Evolutionary conservation across 2,888 invertebrate species (phyloP), one percentile per base, ranked within the genome.

Genomic region (Lymantria dispar): DNA sequence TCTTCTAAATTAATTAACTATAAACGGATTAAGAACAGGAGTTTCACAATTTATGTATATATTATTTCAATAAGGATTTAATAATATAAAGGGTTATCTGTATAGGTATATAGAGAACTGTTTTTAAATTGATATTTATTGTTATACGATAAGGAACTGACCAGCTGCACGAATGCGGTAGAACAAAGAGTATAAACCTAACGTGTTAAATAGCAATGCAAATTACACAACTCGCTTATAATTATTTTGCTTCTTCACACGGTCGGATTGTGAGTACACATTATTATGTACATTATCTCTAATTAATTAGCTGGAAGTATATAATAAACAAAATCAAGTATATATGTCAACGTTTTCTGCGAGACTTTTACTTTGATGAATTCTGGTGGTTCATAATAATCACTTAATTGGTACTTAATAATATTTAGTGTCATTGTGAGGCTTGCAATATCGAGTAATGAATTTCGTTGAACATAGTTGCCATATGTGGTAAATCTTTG

Each of bases 151-250:
- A 91, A 88, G 78, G 70, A 74, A 72, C 77, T 50, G 48, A 79
- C 89, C 89, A 89, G 88, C 88, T 90, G 89, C 83, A 70, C 78
- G 76, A 72, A 58, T 63, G 76, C 76, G 71, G 77, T 66, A 64
- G 78, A 85, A 89, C 89, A 90, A 89, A 89, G 88, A 80, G 64
- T 80, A 79, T 81, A 81, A 84, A 74, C 72, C 81, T 74, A 71
- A 78, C 80, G 66, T 66, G 74, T 84, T 71, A 73, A 78, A 81
- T 75, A 51, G 78, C 73, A 74, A 75, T 74, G 80, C 76, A 76
- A 83, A 81, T 78, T 68, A 70, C 68, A 74, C 70, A 68, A 68
- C 58, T 60, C 63, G 64, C 60, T 70, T 73, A 72, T 68, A 63
- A 67, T 68, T 62, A 62, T 64, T 66, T 64, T 65, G 58, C 74